phyloP scores from a whole-genome alignment of 2,797 vertebrate genomes.

The Acestrorhynchus altus region DNA sequence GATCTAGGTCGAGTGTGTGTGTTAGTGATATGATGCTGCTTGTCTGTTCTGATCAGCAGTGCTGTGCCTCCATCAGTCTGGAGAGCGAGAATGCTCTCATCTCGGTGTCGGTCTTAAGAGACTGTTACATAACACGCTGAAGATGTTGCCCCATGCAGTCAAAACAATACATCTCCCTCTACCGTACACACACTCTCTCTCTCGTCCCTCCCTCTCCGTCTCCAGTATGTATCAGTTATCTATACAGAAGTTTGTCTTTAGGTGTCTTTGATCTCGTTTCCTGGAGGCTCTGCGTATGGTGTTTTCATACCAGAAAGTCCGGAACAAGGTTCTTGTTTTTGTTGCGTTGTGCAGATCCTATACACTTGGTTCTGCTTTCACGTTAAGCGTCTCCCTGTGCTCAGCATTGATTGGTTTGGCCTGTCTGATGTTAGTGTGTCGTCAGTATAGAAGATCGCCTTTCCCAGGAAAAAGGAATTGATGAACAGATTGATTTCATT shows the following conservation, averaged over 20 bases:
- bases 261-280: not conserved
- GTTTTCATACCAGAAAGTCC: too few species aligned
- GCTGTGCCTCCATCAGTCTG: not conserved
- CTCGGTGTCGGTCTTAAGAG: conserved; percentile 5
- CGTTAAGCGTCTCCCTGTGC: too few species aligned
- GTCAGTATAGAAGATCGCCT: too few species aligned
- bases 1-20: not conserved
- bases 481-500: too few species aligned
- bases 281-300: too few species aligned
- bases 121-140: conserved; percentile 40
- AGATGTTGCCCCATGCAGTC: conserved; percentile 19
- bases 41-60: conserved; percentile 16
- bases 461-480: too few species aligned
- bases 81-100: not conserved
- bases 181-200: not conserved
- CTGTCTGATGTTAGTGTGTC: too few species aligned
- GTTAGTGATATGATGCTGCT: conserved; percentile 4
- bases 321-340: too few species aligned
- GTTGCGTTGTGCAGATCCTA: too few species aligned
- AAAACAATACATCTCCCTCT: not conserved
- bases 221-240: not conserved
- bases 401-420: too few species aligned
- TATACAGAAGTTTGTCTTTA: too few species aligned
- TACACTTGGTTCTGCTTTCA: too few species aligned
- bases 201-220: not conserved